These are phyloP conservation scores for Strix occidentalis DNA, from an alignment of 2,797 vertebrate genomes.

Conservation along the genomic window DNA sequence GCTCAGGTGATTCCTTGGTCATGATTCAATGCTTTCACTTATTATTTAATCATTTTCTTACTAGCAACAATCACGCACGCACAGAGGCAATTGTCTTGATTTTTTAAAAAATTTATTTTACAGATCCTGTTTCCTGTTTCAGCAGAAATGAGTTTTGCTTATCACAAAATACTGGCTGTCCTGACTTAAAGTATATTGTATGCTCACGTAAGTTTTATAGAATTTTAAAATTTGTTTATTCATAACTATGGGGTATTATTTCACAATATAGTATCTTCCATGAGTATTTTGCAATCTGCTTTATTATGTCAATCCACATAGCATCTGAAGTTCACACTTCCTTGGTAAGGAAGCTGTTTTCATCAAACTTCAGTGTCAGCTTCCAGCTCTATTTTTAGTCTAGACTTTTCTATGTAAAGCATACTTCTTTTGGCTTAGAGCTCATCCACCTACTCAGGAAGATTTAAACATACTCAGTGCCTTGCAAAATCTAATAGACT, in stretches of 20 bases:
- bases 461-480: neutral
- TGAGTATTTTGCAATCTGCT: constrained; percentile 3
- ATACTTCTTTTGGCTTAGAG: neutral
- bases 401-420: neutral
- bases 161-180: neutral
- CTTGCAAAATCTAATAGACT: neutral
- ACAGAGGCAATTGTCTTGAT: neutral
- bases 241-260: neutral
- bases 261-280: neutral
- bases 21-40: neutral
- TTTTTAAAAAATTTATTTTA: constrained; percentile 12
- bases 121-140: constrained; percentile 54
- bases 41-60: neutral
- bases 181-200: neutral
- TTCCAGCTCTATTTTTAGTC: constrained; percentile 23
- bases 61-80: neutral
- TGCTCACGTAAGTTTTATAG: constrained; percentile 60
- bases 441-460: neutral
- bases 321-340: neutral
- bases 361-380: neutral
- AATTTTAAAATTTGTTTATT: neutral
- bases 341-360: neutral
- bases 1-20: neutral
- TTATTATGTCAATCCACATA: neutral
- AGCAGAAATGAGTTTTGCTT: neutral